Evolutionary conservation across 2,888 invertebrate genomes (phyloP), one percentile per base, ranked within the genome.

Genomic region (Drosophila villosipedis): DNA sequence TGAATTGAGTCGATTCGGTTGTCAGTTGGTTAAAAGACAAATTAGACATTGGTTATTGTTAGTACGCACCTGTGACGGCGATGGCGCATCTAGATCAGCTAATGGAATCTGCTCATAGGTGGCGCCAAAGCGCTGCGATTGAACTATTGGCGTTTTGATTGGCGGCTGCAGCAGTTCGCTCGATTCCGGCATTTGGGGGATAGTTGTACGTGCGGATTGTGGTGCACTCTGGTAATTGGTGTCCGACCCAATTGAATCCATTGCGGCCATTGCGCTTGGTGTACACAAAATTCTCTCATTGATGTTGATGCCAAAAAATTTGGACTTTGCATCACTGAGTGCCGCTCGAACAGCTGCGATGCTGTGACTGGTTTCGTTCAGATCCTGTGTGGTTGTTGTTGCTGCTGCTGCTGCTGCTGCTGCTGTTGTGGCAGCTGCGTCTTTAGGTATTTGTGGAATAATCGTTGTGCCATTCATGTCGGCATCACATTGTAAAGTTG

Each of bases 241-340:
- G 55, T 87, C 88, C 50, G 72, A 37, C 10, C 72, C 70, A 52
- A 73, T 66, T 41, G 74, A 37, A 22, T 49, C 54, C 22, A 52
- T 53, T 47, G 41, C 22, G n/a, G 14, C 9, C 4, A 31, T 31
- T 31, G 31, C 31, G 31, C 47, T 16, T 14, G 50, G 22, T 35
- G 41, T 30, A 43, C 60, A 12, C 47, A 43, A 12, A 30, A 35
- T 12, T 33, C 6, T 62, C 62, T 74, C 82, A 70, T 80, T 88
- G 73, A 88, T 92, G 70, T 92, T 91, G 70, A 93, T 77, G 53
- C 93, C 93, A 77, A 93, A 93, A 80, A 93, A 93, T 68, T 92
- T 92, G 53, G 93, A 93, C 83, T 93, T 93, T 47, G 93, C 93
- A 80, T 93, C 93, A 76, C 92, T 93, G 28, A 93, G 84, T 7